Percentiles rank a stretch among this genome's conserved stretches.
These are phyloP conservation scores for Numenius arquata DNA, from an alignment of 2,113 vertebrate genomes.

Conservation along the genomic window DNA sequence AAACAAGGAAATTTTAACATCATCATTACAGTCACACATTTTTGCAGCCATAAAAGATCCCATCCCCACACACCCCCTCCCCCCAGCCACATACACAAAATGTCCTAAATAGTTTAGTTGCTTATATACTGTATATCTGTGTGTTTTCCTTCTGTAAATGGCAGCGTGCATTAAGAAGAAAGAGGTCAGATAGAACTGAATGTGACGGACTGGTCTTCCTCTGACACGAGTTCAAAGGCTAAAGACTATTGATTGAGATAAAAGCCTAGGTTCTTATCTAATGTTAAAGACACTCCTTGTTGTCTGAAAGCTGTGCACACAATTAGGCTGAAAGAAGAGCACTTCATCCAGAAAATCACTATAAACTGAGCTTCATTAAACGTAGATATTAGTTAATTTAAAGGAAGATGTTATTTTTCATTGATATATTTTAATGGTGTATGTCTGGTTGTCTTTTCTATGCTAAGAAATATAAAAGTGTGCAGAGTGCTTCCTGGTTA, in stretches of 20 bases:
- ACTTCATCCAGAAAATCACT: conserved; percentile 75
- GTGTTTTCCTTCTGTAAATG: conserved; percentile 74
- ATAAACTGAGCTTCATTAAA: conserved; percentile 77
- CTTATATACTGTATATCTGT: conserved; percentile 16
- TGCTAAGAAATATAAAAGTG: conserved; percentile 68
- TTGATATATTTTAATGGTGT: conserved; percentile 74
- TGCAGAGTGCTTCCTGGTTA: conserved; percentile 44
- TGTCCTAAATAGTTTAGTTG: conserved; percentile 45
- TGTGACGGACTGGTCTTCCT: conserved; percentile 75
- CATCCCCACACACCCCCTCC: background rate
- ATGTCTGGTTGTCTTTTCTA: conserved; percentile 58
- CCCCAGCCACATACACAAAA: background rate
- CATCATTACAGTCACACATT: conserved; percentile 88
- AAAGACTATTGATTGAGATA: conserved; percentile 88
- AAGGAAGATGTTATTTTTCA: conserved; percentile 73
- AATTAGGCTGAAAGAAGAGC: conserved; percentile 77
- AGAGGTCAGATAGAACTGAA: conserved; percentile 80
- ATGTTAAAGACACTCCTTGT: conserved; percentile 81
- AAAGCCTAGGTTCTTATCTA: conserved; percentile 83
- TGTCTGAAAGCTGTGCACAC: conserved; percentile 77
- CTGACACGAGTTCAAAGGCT: conserved; percentile 82
- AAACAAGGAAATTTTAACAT: conserved; percentile 90
- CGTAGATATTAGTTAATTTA: conserved; percentile 76
- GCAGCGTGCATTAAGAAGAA: conserved; percentile 74
- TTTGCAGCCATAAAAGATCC: conserved; percentile 73